These are phyloP conservation scores for Pterostichus madidus DNA, from an alignment of 2,888 invertebrate genomes.

Conservation along the genomic window DNA sequence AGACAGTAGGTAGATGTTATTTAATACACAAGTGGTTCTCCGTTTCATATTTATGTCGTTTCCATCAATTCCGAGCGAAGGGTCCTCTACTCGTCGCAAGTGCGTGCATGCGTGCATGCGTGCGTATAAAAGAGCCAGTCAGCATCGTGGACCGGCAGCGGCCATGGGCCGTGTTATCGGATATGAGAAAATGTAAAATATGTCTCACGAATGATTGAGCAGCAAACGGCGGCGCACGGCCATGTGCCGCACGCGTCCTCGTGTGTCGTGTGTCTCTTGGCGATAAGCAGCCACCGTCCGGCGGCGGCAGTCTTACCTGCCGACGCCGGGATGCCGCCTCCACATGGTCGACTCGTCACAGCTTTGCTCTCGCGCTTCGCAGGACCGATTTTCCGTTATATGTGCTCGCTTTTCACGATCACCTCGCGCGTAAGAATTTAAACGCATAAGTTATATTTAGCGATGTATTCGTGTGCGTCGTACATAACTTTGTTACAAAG, in stretches of 20 bases:
- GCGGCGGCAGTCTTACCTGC: constrained; percentile 31
- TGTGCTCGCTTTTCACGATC: constrained; percentile 49
- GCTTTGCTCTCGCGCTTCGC: constrained; percentile 60
- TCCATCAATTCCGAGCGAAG: constrained; percentile 45
- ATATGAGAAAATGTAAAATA: constrained; percentile 65
- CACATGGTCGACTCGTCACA: constrained; percentile 52
- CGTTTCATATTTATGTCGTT: constrained; percentile 51
- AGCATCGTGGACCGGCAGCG: constrained; percentile 26
- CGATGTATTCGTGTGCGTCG: not conserved
- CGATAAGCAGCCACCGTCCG: constrained; percentile 58
- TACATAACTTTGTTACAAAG: too few species aligned
- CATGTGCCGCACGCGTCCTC: not conserved
- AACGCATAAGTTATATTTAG: constrained; percentile 60
- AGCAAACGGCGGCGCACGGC: constrained; percentile 48
- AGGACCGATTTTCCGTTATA: constrained; percentile 50
- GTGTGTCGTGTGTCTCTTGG: constrained; percentile 35
- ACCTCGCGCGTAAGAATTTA: constrained; percentile 57
- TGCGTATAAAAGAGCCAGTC: constrained; percentile 54
- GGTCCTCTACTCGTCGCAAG: constrained; percentile 16
- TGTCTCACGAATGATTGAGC: constrained; percentile 65
- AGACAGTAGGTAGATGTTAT: constrained; percentile 21
- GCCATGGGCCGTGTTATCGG: constrained; percentile 55
- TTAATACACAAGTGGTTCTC: constrained; percentile 40
- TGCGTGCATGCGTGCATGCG: constrained; percentile 39
- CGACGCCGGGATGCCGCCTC: constrained; percentile 11